Percentiles rank a stretch among this genome's conserved stretches.
phyloP scores from a whole-genome alignment of 2,888 invertebrate species.

The Lysandra coridon region DNA sequence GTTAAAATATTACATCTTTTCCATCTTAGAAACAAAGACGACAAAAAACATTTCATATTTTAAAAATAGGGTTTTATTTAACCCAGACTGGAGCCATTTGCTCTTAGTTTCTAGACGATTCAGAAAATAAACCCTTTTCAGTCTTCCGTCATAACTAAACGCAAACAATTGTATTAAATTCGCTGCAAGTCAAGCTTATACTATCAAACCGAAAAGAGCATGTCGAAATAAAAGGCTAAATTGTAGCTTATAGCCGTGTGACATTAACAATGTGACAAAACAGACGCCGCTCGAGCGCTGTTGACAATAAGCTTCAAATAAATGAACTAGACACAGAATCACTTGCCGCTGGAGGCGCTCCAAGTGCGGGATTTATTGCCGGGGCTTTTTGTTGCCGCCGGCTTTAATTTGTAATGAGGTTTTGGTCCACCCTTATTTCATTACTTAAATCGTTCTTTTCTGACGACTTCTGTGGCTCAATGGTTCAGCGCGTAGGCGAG shows the following conservation, averaged over 20 bases:
- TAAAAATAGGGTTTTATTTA: too few species aligned
- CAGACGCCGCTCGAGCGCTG: neutral
- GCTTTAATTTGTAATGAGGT: constrained; percentile 3
- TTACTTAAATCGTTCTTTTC: neutral
- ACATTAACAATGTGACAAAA: neutral
- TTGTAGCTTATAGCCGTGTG: neutral
- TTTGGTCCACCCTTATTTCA: neutral
- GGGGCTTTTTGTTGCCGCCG: neutral
- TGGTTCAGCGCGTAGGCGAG: too few species aligned
- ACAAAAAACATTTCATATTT: too few species aligned
- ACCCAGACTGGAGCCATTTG: too few species aligned
- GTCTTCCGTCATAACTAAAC: too few species aligned
- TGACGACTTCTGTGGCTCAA: neutral
- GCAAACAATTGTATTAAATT: too few species aligned
- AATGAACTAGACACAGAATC: constrained; percentile 23
- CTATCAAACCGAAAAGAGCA: neutral
- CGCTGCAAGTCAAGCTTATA: too few species aligned
- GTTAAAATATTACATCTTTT: too few species aligned
- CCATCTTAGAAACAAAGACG: too few species aligned
- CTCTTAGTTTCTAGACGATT: too few species aligned
- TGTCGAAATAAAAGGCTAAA: neutral
- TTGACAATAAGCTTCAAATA: constrained; percentile 26
- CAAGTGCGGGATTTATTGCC: constrained; percentile 18
- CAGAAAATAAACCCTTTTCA: too few species aligned
- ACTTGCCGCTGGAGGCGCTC: constrained; percentile 23